A percentile compares a stretch with the other conserved stretches of the same genome.
phyloP scores from a whole-genome alignment of 2,888 invertebrate species.

The Leptinotarsa tumamoca region DNA sequence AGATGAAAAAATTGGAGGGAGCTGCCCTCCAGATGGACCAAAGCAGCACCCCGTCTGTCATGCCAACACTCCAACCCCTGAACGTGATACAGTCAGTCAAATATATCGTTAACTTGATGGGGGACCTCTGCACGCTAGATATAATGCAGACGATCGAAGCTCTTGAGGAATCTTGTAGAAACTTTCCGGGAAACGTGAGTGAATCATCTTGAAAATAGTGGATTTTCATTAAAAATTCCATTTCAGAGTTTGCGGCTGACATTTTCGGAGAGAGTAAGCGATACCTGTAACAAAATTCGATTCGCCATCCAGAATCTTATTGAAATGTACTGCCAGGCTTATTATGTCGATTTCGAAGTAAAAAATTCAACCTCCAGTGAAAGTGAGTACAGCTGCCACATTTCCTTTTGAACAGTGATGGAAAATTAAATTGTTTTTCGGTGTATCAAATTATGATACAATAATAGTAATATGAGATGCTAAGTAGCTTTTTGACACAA shows the following conservation, averaged over 20 bases:
- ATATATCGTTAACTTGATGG: conserved; percentile 89
- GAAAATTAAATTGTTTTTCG: too few species aligned
- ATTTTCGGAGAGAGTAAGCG: conserved; percentile 73
- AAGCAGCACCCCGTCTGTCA: conserved; percentile 60
- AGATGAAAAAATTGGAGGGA: conserved; percentile 81
- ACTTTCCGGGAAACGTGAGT: conserved; percentile 55
- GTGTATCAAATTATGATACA: too few species aligned
- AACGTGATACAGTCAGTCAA: conserved; percentile 91
- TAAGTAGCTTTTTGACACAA: too few species aligned
- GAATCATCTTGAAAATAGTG: conserved; percentile 8
- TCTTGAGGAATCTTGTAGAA: conserved; percentile 56
- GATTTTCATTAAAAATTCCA: conserved; percentile 47
- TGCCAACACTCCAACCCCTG: conserved; percentile 71
- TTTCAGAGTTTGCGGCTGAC: conserved; percentile 50
- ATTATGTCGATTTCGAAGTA: conserved; percentile 85
- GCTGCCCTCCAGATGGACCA: conserved; percentile 70
- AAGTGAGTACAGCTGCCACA: conserved; percentile 58
- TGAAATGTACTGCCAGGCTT: conserved; percentile 86
- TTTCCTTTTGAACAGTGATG: too few species aligned
- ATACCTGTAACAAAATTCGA: conserved; percentile 78
- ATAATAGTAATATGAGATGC: too few species aligned
- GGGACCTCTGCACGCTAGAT: conserved; percentile 89
- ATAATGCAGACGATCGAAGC: conserved; percentile 79
- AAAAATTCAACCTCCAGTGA: conserved; percentile 58
- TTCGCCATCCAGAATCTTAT: conserved; percentile 86